Conservation (phyloP, 2,888 invertebrate species). For the Tetragnatha montana region DNA sequence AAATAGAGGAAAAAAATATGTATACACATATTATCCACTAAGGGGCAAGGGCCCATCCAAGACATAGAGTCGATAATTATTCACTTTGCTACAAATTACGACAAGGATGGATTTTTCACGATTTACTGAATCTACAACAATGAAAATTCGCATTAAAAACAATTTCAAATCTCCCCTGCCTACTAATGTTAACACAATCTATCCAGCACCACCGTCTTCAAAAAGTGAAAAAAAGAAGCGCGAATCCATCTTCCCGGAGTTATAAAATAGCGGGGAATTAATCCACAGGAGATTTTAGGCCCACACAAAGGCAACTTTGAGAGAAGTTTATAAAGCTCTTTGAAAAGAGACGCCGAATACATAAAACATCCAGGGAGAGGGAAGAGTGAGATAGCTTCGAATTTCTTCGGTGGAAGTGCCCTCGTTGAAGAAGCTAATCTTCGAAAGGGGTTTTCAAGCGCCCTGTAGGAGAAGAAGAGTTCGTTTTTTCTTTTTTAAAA, state of each 20-base stretch:
- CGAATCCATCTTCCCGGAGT: neutral
- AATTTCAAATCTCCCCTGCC: neutral
- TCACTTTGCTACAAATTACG: too few species aligned
- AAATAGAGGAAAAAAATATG: too few species aligned
- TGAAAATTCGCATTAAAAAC: neutral
- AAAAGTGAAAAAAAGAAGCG: too few species aligned
- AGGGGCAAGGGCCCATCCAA: too few species aligned
- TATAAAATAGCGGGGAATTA: slow-evolving; percentile 4
- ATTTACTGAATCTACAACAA: too few species aligned
- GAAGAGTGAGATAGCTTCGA: slow-evolving; percentile 39
- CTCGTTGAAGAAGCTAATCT: neutral
- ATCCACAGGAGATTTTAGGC: neutral
- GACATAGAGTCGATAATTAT: too few species aligned
- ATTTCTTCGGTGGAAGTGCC: neutral
- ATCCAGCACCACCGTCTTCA: too few species aligned
- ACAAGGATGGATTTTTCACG: too few species aligned
- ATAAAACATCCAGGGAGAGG: slow-evolving; percentile 39
- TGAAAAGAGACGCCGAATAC: slow-evolving; percentile 44
- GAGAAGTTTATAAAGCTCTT: neutral
- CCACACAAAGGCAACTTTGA: slow-evolving; percentile 2
- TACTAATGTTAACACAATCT: neutral
- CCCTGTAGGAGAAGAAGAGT: too few species aligned
- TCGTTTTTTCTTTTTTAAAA: too few species aligned
- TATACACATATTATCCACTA: too few species aligned
- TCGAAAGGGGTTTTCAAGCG: neutral